Base-by-base conservation (phyloP, 2,888 invertebrate genomes). In the Apantesis nais region DNA sequence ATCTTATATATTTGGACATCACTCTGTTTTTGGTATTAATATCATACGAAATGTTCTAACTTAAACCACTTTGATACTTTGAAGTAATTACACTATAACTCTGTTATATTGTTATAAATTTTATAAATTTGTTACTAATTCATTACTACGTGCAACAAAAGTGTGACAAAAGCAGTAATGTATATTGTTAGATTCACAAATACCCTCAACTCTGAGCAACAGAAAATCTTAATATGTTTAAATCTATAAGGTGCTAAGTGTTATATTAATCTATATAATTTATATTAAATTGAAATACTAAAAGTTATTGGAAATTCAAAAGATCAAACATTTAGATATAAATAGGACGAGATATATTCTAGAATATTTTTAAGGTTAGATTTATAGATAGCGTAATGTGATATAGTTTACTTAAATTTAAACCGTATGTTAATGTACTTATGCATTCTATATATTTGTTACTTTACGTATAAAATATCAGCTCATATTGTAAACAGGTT, bases 391-490 rank as follows among this genome's bases (percentile, higher is more conserved):
- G 44, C 63, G 5, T 52, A 34, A 65, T 66, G 65, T 66, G 65
- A 66, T 66, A 66, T 66, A 37, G 16, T 66, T 16, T 65, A 65
- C 65, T 52, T 48, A 55, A 55, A 52, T 66, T 14, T 19, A 37
- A 66, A 66, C 52, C 48, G 12, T 52, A 65, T 48, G 31, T 31
- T 64, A 48, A 64, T 64, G 44, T 65, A 65, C 34, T 29, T 37
- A 22, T 37, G 12, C 22, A 62, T 37, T 58, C 16, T 58, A 29
- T 29, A 25, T 29, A 25, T 29, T 29, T 29, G 29, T 58, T 14
- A 55, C 1, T 25, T 52, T 9, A 55, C 25, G 3, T 25, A 25
- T 2, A 55, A 55, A 55, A 55, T 14, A 55, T 55, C 25, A 0
- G 55, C 3, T 25, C 25, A 14, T 52, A 52, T 52, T 52, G 52